A percentile compares a stretch with the other conserved stretches of the same genome.
phyloP scores from a whole-genome alignment of 2,113 vertebrate genomes.

The Alectura lathami region DNA sequence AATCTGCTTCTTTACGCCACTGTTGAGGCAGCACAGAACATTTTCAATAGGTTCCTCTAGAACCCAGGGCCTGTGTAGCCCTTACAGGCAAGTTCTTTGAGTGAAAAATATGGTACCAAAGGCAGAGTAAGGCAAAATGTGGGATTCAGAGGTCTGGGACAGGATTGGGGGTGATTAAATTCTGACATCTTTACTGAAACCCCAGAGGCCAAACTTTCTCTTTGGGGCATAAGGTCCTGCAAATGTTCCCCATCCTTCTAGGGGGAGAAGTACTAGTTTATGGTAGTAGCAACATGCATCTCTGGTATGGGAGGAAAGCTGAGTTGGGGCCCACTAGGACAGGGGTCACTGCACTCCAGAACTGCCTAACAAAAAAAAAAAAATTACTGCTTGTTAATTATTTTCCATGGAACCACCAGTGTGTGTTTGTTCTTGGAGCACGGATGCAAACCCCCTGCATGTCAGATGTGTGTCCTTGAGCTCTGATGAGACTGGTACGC shows the following conservation, averaged over 20 bases:
- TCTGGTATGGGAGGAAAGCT: neutral
- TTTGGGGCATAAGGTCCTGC: neutral
- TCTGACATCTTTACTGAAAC: neutral
- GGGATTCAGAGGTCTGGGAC: neutral
- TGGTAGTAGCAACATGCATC: rapidly evolving
- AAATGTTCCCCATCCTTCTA: neutral
- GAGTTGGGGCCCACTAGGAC: neutral
- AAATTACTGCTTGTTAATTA: neutral
- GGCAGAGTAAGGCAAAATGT: neutral
- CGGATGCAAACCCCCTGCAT: neutral
- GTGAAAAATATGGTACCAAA: neutral
- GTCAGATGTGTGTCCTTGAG: neutral
- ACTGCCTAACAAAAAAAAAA: neutral
- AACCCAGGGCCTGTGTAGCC: neutral
- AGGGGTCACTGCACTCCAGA: neutral
- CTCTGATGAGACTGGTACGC: neutral
- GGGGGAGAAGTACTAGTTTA: neutral
- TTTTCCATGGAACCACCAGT: neutral
- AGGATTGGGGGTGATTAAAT: neutral
- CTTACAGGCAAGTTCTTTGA: neutral
- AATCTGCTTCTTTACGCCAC: neutral
- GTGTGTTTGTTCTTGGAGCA: slow-evolving; percentile 1
- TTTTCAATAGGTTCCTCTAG: neutral
- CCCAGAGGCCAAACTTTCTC: neutral
- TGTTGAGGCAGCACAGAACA: neutral